Conservation (phyloP, 1,140 invertebrate genomes). For the Araneus ventricosus region DNA sequence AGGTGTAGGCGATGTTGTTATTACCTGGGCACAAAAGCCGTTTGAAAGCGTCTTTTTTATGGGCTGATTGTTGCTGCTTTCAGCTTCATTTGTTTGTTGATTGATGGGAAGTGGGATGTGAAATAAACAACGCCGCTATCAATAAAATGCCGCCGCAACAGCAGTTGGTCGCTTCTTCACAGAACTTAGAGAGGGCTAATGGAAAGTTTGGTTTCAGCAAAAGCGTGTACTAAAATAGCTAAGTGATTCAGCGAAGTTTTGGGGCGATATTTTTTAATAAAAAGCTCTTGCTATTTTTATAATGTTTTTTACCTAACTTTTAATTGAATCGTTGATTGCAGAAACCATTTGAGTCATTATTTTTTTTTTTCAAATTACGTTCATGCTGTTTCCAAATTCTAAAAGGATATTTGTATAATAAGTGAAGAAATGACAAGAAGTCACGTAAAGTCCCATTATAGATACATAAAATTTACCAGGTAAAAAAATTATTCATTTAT, state of each 20-base stretch:
- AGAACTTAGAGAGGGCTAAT: not conserved
- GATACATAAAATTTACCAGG: too few species aligned
- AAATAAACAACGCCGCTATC: constrained; percentile 63
- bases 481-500: too few species aligned
- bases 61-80: constrained; percentile 66
- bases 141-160: not conserved
- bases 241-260: not conserved
- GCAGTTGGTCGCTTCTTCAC: not conserved
- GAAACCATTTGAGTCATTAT: too few species aligned
- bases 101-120: constrained; percentile 64
- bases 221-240: not conserved
- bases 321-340: too few species aligned
- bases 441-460: too few species aligned
- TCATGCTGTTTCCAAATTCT: too few species aligned
- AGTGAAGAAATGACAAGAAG: too few species aligned
- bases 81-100: constrained; percentile 68
- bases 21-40: constrained; percentile 41
- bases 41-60: constrained; percentile 41
- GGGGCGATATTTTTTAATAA: not conserved
- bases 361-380: too few species aligned
- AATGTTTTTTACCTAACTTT: too few species aligned
- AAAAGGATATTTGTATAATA: too few species aligned
- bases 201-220: not conserved
- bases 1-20: constrained; percentile 41
- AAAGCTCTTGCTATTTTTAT: not conserved